A percentile compares a stretch with the other conserved stretches of the same genome.
Evolutionary conservation across 2,888 invertebrate genomes (phyloP).

Genomic region (Polyommatus iphigenia): DNA sequence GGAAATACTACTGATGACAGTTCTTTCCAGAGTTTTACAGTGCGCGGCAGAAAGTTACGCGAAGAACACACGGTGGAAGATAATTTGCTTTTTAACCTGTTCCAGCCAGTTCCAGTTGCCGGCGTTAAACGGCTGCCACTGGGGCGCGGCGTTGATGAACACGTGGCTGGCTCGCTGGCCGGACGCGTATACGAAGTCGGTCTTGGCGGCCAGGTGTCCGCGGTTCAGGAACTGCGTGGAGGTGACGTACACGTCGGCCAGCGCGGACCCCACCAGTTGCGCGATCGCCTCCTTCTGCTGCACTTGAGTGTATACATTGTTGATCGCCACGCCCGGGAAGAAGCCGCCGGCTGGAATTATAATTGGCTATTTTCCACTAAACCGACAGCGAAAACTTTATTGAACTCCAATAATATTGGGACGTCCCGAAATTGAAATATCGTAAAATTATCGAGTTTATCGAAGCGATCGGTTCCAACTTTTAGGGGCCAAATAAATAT

Average conservation of each 20-base stretch:
- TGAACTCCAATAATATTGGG: neutral
- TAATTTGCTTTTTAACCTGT: slow-evolving; percentile 40
- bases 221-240: slow-evolving; percentile 65
- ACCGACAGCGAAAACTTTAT: neutral
- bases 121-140: slow-evolving; percentile 80
- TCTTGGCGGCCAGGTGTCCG: slow-evolving; percentile 78
- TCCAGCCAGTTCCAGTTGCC: slow-evolving; percentile 74
- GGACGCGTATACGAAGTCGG: slow-evolving; percentile 75
- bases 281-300: slow-evolving; percentile 58
- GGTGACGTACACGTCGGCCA: slow-evolving; percentile 73
- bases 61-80: too few species aligned
- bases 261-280: slow-evolving; percentile 51
- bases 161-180: slow-evolving; percentile 79
- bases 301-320: slow-evolving; percentile 64
- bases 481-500: neutral
- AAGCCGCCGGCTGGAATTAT: slow-evolving; percentile 65
- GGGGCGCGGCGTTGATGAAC: slow-evolving; percentile 80
- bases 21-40: too few species aligned
- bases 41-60: too few species aligned
- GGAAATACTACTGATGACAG: too few species aligned
- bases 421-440: neutral
- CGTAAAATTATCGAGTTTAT: neutral
- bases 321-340: slow-evolving; percentile 68
- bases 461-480: neutral
- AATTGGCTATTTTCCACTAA: neutral